phyloP scores from a whole-genome alignment of 2,113 vertebrate species.

The Brachyhypopomus occidentalis region DNA sequence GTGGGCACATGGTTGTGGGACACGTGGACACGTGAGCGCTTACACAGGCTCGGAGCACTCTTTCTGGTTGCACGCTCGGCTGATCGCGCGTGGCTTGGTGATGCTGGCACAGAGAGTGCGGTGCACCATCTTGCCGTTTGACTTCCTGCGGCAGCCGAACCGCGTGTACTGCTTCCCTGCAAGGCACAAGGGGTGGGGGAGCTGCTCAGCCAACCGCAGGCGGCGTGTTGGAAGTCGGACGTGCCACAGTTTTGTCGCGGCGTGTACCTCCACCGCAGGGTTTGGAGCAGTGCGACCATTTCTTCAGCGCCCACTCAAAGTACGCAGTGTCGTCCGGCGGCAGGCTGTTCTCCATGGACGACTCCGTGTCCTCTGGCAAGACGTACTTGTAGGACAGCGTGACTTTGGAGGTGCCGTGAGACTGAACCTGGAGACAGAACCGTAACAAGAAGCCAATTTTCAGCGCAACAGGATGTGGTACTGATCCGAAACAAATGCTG shows the following conservation, averaged over 20 bases:
- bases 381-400: constrained; percentile 95
- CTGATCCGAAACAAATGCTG: no score
- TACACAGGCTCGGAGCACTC: constrained; percentile 88
- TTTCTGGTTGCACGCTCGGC: constrained; percentile 86
- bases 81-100: constrained; percentile 87
- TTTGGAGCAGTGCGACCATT: constrained; percentile 94
- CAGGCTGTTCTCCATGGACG: constrained; percentile 87
- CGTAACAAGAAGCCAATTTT: not conserved
- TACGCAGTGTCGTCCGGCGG: constrained; percentile 80
- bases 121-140: constrained; percentile 91
- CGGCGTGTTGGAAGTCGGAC: no score
- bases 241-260: no score
- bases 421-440: constrained; percentile 77
- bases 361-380: constrained; percentile 85
- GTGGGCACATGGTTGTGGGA: no score
- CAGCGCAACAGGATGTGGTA: no score
- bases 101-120: constrained; percentile 83
- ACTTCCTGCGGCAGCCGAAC: constrained; percentile 91
- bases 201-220: no score
- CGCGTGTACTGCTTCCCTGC: constrained; percentile 90
- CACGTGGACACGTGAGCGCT: constrained; percentile 34
- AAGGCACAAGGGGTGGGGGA: constrained; percentile 6
- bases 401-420: constrained; percentile 81
- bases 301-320: constrained; percentile 95
- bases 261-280: constrained; percentile 91